A percentile compares a stretch with the other conserved stretches of the same genome.
These are phyloP conservation scores for Pogonomyrmex californicus DNA, from an alignment of 1,140 invertebrate species.

Conservation along the genomic window DNA sequence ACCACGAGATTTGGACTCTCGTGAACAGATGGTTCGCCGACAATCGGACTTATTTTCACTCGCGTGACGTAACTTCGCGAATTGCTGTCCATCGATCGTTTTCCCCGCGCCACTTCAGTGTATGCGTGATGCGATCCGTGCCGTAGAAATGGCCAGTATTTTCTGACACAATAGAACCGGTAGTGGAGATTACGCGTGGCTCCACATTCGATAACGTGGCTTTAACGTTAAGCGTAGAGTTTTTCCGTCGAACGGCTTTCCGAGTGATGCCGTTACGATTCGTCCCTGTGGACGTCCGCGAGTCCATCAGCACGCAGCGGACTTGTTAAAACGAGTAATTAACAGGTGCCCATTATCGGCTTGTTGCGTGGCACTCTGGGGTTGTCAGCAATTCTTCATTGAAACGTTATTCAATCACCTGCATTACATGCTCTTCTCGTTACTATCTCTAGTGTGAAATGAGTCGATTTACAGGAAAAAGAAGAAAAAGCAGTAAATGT, in stretches of 20 bases:
- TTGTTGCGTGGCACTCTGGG: constrained; percentile 24
- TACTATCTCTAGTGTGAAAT: constrained; percentile 17
- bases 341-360: constrained; percentile 43
- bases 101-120: constrained; percentile 33
- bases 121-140: not conserved
- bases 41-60: constrained; percentile 69
- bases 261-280: constrained; percentile 27
- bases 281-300: constrained; percentile 49
- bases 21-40: not conserved
- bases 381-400: constrained; percentile 37
- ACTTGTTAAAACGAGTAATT: constrained; percentile 61
- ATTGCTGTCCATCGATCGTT: constrained; percentile 74
- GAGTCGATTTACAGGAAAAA: constrained; percentile 28
- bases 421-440: constrained; percentile 41
- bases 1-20: constrained; percentile 16
- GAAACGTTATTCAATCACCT: constrained; percentile 37
- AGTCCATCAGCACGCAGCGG: constrained; percentile 31
- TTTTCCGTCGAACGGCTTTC: constrained; percentile 9
- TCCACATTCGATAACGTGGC: constrained; percentile 17
- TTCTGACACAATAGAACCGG: constrained; percentile 48
- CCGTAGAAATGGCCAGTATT: constrained; percentile 47
- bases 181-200: constrained; percentile 63
- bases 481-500: not conserved
- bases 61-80: constrained; percentile 71
- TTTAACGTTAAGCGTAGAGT: constrained; percentile 23